phyloP scores from a whole-genome alignment of 1,140 invertebrate species.

The Proctacanthus coquilletti region DNA sequence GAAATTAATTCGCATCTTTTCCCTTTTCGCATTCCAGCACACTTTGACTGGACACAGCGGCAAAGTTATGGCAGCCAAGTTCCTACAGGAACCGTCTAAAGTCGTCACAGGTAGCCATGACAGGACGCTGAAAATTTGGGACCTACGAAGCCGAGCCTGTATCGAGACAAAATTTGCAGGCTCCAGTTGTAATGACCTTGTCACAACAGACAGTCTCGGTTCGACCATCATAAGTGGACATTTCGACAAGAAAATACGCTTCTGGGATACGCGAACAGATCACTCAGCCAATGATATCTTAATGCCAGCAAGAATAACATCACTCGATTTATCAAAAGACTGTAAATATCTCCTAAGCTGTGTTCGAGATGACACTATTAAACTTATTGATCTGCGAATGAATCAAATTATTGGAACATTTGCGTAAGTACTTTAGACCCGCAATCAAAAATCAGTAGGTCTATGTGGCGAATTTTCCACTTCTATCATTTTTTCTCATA shows the following conservation, averaged over 20 bases:
- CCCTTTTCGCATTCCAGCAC: conserved; percentile 54
- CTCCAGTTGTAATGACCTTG: conserved; percentile 91
- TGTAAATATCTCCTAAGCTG: conserved; percentile 78
- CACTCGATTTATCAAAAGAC: conserved; percentile 84
- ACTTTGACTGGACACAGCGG: conserved; percentile 92
- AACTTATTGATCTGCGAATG: conserved; percentile 85
- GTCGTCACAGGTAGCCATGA: conserved; percentile 90
- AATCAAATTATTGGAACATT: conserved; percentile 81
- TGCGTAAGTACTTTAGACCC: conserved; percentile 48
- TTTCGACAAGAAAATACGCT: conserved; percentile 91
- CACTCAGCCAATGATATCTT: conserved; percentile 66
- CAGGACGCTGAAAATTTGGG: conserved; percentile 94
- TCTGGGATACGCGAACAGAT: conserved; percentile 86
- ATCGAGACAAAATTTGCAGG: conserved; percentile 93
- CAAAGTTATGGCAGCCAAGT: conserved; percentile 89
- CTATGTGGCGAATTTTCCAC: too few relatives aligned
- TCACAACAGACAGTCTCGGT: conserved; percentile 73
- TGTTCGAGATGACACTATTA: conserved; percentile 86
- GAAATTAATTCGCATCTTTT: too few relatives aligned
- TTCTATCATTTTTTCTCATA: too few relatives aligned
- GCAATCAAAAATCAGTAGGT: background rate
- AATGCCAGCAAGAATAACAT: conserved; percentile 87
- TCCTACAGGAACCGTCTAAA: conserved; percentile 74
- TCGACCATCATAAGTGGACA: conserved; percentile 91
- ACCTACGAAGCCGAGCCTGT: conserved; percentile 80